A percentile compares a stretch with the other conserved stretches of the same genome.
phyloP scores from a whole-genome alignment of 2,888 invertebrate species.

The Drosophila incognita region DNA sequence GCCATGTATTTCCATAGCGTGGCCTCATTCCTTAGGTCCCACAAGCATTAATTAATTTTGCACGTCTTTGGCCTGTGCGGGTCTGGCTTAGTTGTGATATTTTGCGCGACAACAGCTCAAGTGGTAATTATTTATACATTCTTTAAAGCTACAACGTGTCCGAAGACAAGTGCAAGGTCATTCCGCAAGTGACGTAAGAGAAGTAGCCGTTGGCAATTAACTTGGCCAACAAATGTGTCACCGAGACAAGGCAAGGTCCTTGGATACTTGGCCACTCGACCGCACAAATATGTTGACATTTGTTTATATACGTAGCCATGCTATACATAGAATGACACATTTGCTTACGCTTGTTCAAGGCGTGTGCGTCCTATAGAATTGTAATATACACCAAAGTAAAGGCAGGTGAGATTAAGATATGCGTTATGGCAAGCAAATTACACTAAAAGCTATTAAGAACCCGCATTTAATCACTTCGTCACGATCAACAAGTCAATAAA shows the following conservation, averaged over 20 bases:
- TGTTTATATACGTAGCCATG: slow-evolving; percentile 31
- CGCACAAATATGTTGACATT: slow-evolving; percentile 55
- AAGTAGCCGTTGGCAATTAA: slow-evolving; percentile 37
- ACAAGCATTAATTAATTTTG: slow-evolving; percentile 40
- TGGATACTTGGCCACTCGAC: slow-evolving; percentile 36
- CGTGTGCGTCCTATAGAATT: not conserved
- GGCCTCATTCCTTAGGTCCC: slow-evolving; percentile 1
- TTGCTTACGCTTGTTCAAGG: slow-evolving; percentile 51
- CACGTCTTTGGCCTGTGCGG: slow-evolving; percentile 32
- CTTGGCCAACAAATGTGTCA: slow-evolving; percentile 62
- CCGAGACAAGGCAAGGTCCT: slow-evolving; percentile 50
- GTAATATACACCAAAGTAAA: not conserved
- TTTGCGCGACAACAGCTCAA: slow-evolving; percentile 46
- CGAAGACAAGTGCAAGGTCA: slow-evolving; percentile 67
- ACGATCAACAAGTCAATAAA: slow-evolving; percentile 20
- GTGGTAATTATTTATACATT: slow-evolving; percentile 66
- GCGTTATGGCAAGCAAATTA: slow-evolving; percentile 5
- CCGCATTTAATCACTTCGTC: not conserved
- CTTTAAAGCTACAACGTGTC: slow-evolving; percentile 25
- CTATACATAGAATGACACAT: slow-evolving; percentile 14
- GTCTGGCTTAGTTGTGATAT: slow-evolving; percentile 68
- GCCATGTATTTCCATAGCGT: not conserved
- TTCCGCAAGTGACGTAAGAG: slow-evolving; percentile 31
- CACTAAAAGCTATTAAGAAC: not conserved
- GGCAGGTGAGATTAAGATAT: not conserved